Evolutionary conservation across 2,888 invertebrate species (phyloP).

Genomic region (Mythimna loreyi): DNA sequence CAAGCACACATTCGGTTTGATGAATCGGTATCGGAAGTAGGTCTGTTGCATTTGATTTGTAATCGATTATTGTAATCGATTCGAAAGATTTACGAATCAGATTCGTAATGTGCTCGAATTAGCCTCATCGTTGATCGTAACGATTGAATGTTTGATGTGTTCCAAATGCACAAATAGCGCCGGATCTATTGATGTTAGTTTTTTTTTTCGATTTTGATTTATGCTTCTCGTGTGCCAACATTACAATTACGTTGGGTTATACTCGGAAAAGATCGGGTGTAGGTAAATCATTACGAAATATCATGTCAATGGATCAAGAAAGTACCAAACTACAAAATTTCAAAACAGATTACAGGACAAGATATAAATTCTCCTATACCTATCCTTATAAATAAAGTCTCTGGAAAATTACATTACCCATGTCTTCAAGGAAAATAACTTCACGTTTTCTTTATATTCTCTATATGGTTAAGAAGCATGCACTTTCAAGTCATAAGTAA

Average conservation of each 20-base stretch:
- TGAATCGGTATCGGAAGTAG: slow-evolving; percentile 53
- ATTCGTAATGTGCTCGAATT: slow-evolving; percentile 46
- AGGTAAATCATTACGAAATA: slow-evolving; percentile 32
- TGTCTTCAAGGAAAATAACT: slow-evolving; percentile 24
- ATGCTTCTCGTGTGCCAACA: slow-evolving; percentile 55
- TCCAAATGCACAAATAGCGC: slow-evolving; percentile 51
- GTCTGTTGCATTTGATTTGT: slow-evolving; percentile 54
- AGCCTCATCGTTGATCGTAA: slow-evolving; percentile 60
- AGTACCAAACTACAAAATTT: background rate
- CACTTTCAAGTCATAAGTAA: slow-evolving; percentile 8
- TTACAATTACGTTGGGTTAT: slow-evolving; percentile 19
- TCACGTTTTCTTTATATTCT: slow-evolving; percentile 19
- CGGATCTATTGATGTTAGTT: slow-evolving; percentile 44
- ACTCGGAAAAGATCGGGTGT: slow-evolving; percentile 22
- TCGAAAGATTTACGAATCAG: slow-evolving; percentile 47
- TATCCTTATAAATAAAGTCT: background rate
- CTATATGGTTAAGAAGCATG: slow-evolving; percentile 12
- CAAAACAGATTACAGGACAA: background rate
- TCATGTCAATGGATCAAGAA: background rate
- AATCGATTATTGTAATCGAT: slow-evolving; percentile 61
- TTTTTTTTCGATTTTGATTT: slow-evolving; percentile 60
- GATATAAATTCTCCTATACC: background rate
- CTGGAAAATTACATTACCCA: slow-evolving; percentile 23
- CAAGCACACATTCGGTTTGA: slow-evolving; percentile 61
- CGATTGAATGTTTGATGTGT: slow-evolving; percentile 54